These are phyloP conservation scores for Chrysomallon squamiferum DNA, from an alignment of 1,140 invertebrate species.

Conservation along the genomic window DNA sequence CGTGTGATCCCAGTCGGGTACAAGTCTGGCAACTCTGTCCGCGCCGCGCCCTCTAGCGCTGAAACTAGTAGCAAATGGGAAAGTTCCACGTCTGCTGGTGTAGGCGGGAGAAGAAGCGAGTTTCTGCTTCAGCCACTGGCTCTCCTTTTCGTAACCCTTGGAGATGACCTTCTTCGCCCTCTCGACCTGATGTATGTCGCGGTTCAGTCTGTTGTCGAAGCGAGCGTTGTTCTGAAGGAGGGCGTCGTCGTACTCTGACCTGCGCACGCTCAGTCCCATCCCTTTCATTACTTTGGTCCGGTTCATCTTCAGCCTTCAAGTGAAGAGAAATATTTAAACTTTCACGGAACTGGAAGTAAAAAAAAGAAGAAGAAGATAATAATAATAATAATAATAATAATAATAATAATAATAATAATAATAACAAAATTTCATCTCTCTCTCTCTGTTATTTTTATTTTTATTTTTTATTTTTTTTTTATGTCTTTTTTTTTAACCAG, in stretches of 20 bases:
- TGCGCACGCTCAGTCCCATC: not conserved
- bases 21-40: not conserved
- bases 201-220: slow-evolving; percentile 21
- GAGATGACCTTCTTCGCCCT: slow-evolving; percentile 13
- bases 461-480: too few relatives aligned
- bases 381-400: too few relatives aligned
- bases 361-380: too few relatives aligned
- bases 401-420: too few relatives aligned
- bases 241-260: slow-evolving; percentile 30
- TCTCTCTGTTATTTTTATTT: too few relatives aligned
- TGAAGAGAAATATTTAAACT: too few relatives aligned
- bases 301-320: too few relatives aligned
- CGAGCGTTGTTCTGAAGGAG: slow-evolving; percentile 25
- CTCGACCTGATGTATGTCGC: slow-evolving; percentile 18
- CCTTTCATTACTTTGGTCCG: too few relatives aligned
- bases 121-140: slow-evolving; percentile 9
- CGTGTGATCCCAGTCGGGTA: not conserved
- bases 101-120: not conserved
- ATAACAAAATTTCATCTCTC: too few relatives aligned
- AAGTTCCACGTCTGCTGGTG: not conserved
- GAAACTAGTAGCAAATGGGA: not conserved
- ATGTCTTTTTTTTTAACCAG: too few relatives aligned
- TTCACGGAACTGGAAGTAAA: too few relatives aligned
- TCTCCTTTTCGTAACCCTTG: slow-evolving; percentile 14
- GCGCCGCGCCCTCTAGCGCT: not conserved